Conservation (phyloP, 2,113 vertebrate species). For the Dolichallabes microphthalmus region DNA sequence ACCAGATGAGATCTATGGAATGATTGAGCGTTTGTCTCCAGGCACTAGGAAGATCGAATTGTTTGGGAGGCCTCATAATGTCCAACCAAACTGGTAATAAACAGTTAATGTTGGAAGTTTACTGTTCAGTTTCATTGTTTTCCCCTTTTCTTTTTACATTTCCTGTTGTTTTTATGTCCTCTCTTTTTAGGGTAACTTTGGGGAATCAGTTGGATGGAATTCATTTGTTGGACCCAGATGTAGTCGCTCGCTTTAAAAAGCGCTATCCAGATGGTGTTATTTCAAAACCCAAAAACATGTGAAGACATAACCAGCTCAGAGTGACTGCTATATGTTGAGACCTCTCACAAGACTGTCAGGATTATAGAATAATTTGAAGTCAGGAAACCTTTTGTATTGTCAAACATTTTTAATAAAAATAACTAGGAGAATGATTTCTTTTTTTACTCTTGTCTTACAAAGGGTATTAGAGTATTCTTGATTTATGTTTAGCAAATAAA, state of each 20-base stretch:
- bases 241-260: slow-evolving; percentile 87
- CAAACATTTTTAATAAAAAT: slow-evolving; percentile 38
- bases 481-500: not conserved
- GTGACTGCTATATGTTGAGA: not conserved
- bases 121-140: not conserved
- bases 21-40: slow-evolving; percentile 90
- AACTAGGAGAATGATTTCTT: not conserved
- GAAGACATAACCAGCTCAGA: slow-evolving; percentile 41
- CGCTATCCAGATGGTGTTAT: slow-evolving; percentile 89
- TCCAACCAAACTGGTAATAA: slow-evolving; percentile 90
- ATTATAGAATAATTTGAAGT: not conserved
- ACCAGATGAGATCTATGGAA: slow-evolving; percentile 92
- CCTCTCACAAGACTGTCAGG: slow-evolving; percentile 11
- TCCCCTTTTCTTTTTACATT: not conserved
- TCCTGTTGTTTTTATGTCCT: not conserved
- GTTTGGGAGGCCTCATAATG: slow-evolving; percentile 90
- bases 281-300: slow-evolving; percentile 85
- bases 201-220: slow-evolving; percentile 92
- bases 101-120: not conserved
- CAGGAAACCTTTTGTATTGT: slow-evolving; percentile 13
- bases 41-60: slow-evolving; percentile 90
- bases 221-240: slow-evolving; percentile 87
- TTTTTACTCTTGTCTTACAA: not conserved
- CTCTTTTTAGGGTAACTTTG: slow-evolving; percentile 80
- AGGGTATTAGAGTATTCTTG: not conserved